Conservation (phyloP, 2,888 invertebrate genomes). For the Automeris io region DNA sequence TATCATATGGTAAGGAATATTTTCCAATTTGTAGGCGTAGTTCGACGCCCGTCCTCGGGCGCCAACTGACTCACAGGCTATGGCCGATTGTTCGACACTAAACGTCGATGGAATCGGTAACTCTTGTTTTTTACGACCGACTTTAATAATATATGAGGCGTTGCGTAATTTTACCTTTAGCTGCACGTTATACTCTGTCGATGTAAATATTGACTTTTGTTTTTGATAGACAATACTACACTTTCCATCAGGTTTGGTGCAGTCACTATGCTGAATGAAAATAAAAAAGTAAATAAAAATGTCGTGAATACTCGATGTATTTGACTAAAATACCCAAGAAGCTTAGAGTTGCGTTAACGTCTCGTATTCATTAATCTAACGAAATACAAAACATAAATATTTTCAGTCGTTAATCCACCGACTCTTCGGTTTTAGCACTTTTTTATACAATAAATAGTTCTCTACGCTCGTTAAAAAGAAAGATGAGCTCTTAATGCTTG, state of each 20-base stretch:
- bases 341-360: constrained; percentile 20
- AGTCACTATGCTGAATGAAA: too few relatives aligned
- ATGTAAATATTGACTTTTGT: constrained; percentile 41
- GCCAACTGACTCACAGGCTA: constrained; percentile 64
- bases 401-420: constrained; percentile 51
- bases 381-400: constrained; percentile 57
- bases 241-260: too few relatives aligned
- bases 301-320: constrained; percentile 18
- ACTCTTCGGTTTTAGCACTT: constrained; percentile 48
- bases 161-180: constrained; percentile 60
- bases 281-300: too few relatives aligned
- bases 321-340: constrained; percentile 11
- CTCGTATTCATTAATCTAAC: constrained; percentile 28
- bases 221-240: constrained; percentile 16
- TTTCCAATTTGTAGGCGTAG: constrained; percentile 59
- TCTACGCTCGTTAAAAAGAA: constrained; percentile 69
- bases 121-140: constrained; percentile 65
- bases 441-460: constrained; percentile 73
- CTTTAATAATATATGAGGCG: constrained; percentile 69
- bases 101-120: constrained; percentile 69
- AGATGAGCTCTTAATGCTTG: constrained; percentile 70
- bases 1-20: constrained; percentile 49
- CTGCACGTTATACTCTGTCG: constrained; percentile 44
- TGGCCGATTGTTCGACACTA: constrained; percentile 65
- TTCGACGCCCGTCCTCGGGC: constrained; percentile 52